Conservation (phyloP, 2,113 vertebrate genomes). For the Chrysemys picta region DNA sequence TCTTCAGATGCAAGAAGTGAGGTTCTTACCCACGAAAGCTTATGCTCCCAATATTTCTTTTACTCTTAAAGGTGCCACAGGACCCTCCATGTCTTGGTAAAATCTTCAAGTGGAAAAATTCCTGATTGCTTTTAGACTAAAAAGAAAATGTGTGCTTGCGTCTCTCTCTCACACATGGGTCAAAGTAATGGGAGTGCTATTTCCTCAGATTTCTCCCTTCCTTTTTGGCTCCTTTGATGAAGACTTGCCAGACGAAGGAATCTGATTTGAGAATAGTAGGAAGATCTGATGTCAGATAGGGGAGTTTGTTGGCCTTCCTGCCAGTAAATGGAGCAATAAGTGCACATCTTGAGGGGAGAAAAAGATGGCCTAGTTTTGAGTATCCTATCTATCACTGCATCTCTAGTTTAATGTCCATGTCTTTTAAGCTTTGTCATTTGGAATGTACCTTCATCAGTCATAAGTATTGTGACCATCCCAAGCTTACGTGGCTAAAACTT, state of each 20-base stretch:
- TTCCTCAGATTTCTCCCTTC: not conserved
- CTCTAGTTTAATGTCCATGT: too few relatives aligned
- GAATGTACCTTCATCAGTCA: not conserved
- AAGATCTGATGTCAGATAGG: not conserved
- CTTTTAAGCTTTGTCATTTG: too few relatives aligned
- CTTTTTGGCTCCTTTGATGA: not conserved
- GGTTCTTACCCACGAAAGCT: too few relatives aligned
- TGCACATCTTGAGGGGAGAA: not conserved
- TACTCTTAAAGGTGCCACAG: too few relatives aligned
- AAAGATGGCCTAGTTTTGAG: not conserved
- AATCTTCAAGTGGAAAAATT: not conserved
- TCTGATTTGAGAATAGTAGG: not conserved
- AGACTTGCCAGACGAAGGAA: not conserved
- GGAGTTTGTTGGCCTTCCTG: not conserved
- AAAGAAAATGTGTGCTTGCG: not conserved
- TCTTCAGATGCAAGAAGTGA: too few relatives aligned
- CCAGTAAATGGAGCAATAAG: not conserved
- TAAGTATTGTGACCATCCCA: not conserved
- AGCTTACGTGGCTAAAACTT: not conserved
- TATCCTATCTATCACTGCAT: too few relatives aligned
- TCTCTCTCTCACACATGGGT: not conserved
- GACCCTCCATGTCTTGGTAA: not conserved
- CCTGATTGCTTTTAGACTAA: not conserved
- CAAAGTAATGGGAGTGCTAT: not conserved
- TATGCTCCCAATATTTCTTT: too few relatives aligned